phyloP scores from a whole-genome alignment of 2,888 invertebrate genomes.

The Nowickia ferox region DNA sequence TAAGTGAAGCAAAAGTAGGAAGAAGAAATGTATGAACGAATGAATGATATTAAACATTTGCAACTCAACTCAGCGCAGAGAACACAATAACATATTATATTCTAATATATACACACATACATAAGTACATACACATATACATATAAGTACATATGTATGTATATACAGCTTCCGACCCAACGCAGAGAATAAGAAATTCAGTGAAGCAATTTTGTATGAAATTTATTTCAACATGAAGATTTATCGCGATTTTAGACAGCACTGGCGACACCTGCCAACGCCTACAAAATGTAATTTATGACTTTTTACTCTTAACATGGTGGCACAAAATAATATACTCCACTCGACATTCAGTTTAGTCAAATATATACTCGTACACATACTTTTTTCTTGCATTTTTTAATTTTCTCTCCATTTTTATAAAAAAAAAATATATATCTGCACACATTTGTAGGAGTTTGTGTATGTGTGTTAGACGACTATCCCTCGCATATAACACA shows the following conservation, averaged over 20 bases:
- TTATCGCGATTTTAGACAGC: constrained; percentile 84
- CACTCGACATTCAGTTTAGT: constrained; percentile 64
- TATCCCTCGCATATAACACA: constrained; percentile 22
- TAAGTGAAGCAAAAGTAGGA: constrained; percentile 49
- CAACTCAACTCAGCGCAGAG: constrained; percentile 59
- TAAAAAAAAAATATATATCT: constrained; percentile 13
- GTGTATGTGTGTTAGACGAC: neutral
- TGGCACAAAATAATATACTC: constrained; percentile 71
- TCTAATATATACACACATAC: neutral
- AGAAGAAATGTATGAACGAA: constrained; percentile 50
- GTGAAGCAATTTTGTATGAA: constrained; percentile 83
- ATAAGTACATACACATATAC: neutral
- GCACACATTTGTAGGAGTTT: neutral
- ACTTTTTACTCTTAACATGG: constrained; percentile 75
- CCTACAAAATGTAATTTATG: constrained; percentile 84
- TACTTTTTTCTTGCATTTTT: constrained; percentile 24
- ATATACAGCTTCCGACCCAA: constrained; percentile 67
- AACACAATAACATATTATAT: neutral
- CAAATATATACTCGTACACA: constrained; percentile 48
- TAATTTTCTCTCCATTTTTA: constrained; percentile 41
- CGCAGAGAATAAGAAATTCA: constrained; percentile 75
- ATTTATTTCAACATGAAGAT: constrained; percentile 83
- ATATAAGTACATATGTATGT: constrained; percentile 13
- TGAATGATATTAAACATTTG: constrained; percentile 67
- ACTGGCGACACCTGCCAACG: constrained; percentile 84